These are phyloP conservation scores for Nipponacmea schrenckii DNA, from an alignment of 2,888 invertebrate species.

Conservation along the genomic window DNA sequence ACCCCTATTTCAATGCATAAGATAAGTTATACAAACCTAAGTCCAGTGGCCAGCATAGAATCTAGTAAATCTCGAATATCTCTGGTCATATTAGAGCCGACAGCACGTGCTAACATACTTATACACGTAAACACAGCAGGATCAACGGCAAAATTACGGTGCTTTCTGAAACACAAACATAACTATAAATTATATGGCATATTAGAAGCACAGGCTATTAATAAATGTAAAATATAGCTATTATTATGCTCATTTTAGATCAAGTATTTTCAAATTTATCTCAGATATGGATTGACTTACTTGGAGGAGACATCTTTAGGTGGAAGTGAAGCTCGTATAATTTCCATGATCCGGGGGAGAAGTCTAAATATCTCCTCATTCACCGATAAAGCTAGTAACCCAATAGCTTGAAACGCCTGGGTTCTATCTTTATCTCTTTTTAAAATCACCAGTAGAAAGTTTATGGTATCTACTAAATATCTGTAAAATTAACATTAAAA, in stretches of 20 bases:
- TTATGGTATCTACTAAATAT: slow-evolving; percentile 73
- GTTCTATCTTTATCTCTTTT: slow-evolving; percentile 79
- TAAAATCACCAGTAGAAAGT: slow-evolving; percentile 80
- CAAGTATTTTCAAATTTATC: no score
- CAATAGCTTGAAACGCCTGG: slow-evolving; percentile 89
- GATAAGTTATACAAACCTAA: slow-evolving; percentile 69
- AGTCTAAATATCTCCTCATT: slow-evolving; percentile 83
- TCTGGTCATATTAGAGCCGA: slow-evolving; percentile 74
- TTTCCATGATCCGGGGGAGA: slow-evolving; percentile 86
- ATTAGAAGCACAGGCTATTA: no score
- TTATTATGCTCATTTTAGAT: no score
- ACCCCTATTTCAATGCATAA: no score
- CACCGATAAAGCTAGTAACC: slow-evolving; percentile 89
- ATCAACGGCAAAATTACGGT: slow-evolving; percentile 76
- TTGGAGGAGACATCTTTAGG: slow-evolving; percentile 69
- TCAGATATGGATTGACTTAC: no score
- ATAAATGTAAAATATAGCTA: no score
- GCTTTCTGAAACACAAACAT: slow-evolving; percentile 71
- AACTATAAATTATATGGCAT: no score
- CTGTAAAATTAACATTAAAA: slow-evolving; percentile 36
- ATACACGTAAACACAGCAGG: slow-evolving; percentile 94
- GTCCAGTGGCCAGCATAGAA: slow-evolving; percentile 90
- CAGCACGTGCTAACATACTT: slow-evolving; percentile 88
- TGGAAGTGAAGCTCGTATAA: slow-evolving; percentile 81
- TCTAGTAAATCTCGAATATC: slow-evolving; percentile 84